A percentile compares a stretch with the other conserved stretches of the same genome.
phyloP scores from a whole-genome alignment of 2,888 invertebrate genomes.

The Clivina fossor region DNA sequence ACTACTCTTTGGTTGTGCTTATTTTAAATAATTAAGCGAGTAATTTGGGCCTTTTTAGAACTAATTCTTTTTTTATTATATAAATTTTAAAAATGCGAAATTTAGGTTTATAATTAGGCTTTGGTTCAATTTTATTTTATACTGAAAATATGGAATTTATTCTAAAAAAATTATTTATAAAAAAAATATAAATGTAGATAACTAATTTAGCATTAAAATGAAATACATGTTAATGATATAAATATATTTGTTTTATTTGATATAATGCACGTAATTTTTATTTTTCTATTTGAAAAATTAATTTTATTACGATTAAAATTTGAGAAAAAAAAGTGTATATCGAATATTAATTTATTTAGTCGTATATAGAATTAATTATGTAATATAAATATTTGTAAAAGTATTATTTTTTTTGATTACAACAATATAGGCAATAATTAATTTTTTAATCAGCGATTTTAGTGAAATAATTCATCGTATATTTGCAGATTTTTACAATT shows the following conservation, averaged over 20 bases:
- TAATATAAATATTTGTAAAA: not conserved
- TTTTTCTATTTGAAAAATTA: constrained; percentile 12
- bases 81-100: not conserved
- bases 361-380: constrained; percentile 9
- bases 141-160: too few species aligned
- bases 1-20: not conserved
- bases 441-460: constrained; percentile 25
- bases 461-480: constrained; percentile 22
- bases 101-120: too few species aligned
- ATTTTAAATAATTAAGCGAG: not conserved
- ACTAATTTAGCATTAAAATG: too few species aligned
- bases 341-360: constrained; percentile 2
- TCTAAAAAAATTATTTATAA: too few species aligned
- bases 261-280: too few species aligned
- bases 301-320: too few species aligned
- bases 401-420: constrained; percentile 8
- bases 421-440: constrained; percentile 10
- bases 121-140: too few species aligned
- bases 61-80: constrained; percentile 2
- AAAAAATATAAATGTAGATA: too few species aligned
- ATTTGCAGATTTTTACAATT: constrained; percentile 12
- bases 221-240: too few species aligned
- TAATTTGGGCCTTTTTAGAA: not conserved
- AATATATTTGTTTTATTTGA: too few species aligned
- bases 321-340: too few species aligned